Percentiles rank a stretch among this genome's conserved stretches.
phyloP scores from a whole-genome alignment of 2,797 vertebrate genomes.

The Rhinichthys osculus region DNA sequence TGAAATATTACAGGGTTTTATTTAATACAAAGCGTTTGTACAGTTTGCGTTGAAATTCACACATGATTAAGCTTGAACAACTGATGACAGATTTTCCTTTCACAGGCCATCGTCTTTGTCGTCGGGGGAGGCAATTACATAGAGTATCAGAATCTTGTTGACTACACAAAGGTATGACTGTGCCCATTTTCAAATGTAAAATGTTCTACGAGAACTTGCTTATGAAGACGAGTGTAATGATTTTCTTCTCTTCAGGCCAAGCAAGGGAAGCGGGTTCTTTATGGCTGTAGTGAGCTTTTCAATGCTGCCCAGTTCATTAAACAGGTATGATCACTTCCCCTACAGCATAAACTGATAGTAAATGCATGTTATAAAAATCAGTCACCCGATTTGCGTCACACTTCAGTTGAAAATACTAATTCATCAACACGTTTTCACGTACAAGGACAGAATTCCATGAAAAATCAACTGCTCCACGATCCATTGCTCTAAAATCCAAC shows the following conservation, averaged over 20 bases:
- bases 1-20: slow-evolving; percentile 9
- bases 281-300: slow-evolving; percentile 98
- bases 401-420: not conserved
- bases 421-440: slow-evolving; percentile 11
- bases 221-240: not conserved
- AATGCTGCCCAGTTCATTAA: slow-evolving; percentile 94
- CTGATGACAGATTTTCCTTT: slow-evolving; percentile 44
- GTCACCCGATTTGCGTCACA: slow-evolving; percentile 18
- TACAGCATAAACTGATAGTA: not conserved
- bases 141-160: slow-evolving; percentile 97
- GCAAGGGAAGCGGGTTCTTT: slow-evolving; percentile 92
- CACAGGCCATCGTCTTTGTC: slow-evolving; percentile 94
- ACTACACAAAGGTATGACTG: slow-evolving; percentile 89
- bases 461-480: slow-evolving; percentile 17
- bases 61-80: not conserved
- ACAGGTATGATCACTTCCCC: slow-evolving; percentile 80
- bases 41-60: not conserved
- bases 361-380: not conserved
- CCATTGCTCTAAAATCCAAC: slow-evolving; percentile 9
- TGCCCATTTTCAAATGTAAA: not conserved
- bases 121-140: slow-evolving; percentile 98
- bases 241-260: slow-evolving; percentile 80
- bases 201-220: not conserved
- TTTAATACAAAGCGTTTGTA: slow-evolving; percentile 4
- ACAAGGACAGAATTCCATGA: slow-evolving; percentile 17